Percentiles rank a stretch among this genome's conserved stretches.
These are phyloP conservation scores for Branchinecta lindahli DNA, from an alignment of 1,140 invertebrate genomes.

Conservation along the genomic window DNA sequence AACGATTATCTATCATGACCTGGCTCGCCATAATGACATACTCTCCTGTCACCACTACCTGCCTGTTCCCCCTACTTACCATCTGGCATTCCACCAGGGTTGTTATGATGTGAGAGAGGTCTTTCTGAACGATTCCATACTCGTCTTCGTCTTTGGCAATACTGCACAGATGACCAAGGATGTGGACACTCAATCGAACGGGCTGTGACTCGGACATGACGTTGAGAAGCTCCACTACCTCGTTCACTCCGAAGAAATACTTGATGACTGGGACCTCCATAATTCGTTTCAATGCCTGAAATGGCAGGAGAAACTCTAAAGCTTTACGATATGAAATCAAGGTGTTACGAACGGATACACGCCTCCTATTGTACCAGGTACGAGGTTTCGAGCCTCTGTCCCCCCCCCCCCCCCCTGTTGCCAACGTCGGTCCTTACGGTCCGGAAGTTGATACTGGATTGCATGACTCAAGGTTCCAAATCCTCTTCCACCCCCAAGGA, in stretches of 20 bases:
- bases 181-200: constrained; percentile 50
- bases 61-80: not conserved
- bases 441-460: too few species aligned
- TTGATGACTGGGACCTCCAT: constrained; percentile 41
- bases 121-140: constrained; percentile 61
- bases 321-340: too few species aligned
- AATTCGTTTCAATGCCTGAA: constrained; percentile 34
- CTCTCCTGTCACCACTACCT: too few species aligned
- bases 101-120: constrained; percentile 48
- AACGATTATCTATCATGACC: too few species aligned
- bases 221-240: constrained; percentile 45
- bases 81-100: constrained; percentile 34
- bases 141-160: constrained; percentile 53
- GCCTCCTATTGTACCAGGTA: too few species aligned
- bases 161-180: constrained; percentile 46
- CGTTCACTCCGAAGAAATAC: constrained; percentile 51
- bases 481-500: too few species aligned
- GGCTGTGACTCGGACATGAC: constrained; percentile 45
- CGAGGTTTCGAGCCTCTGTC: too few species aligned
- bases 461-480: too few species aligned
- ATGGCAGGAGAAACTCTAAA: constrained; percentile 3
- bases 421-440: too few species aligned
- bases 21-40: too few species aligned
- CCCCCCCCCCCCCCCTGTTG: too few species aligned
- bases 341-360: too few species aligned